phyloP scores from a whole-genome alignment of 2,113 vertebrate genomes.

The Meleagris gallopavo region DNA sequence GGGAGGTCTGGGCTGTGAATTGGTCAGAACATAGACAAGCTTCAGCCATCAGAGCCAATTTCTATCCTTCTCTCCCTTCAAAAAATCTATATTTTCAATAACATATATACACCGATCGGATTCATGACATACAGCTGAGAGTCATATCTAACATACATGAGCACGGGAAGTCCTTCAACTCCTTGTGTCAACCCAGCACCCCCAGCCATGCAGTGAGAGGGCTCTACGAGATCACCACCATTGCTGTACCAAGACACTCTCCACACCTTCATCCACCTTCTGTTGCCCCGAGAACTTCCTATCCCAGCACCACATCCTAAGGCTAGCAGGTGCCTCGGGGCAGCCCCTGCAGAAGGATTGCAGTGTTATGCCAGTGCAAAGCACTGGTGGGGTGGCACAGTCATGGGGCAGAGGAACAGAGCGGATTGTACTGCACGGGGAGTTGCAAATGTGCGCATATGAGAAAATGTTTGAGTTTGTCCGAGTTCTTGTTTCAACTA shows the following conservation, averaged over 20 bases:
- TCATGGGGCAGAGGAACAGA: neutral
- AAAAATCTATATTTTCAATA: neutral
- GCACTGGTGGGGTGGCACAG: neutral
- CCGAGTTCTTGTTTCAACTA: conserved; percentile 6
- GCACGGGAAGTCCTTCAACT: neutral
- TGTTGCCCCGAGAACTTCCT: neutral
- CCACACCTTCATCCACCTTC: neutral
- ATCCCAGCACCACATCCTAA: neutral
- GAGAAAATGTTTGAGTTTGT: neutral
- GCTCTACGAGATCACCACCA: neutral
- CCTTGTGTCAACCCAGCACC: neutral
- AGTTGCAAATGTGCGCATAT: neutral
- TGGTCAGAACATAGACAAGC: neutral
- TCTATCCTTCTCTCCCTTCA: neutral
- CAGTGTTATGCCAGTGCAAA: neutral
- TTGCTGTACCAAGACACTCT: neutral
- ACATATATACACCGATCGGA: neutral
- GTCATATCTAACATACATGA: neutral
- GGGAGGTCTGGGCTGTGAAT: neutral
- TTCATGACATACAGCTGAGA: neutral
- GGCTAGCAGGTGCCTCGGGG: neutral
- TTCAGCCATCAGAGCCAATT: neutral
- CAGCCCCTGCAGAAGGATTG: neutral
- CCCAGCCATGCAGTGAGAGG: neutral
- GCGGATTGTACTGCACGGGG: neutral